A percentile compares a stretch with the other conserved stretches of the same genome.
Evolutionary conservation across 1,140 invertebrate genomes (phyloP).

Genomic region (Drosophila sp.): DNA sequence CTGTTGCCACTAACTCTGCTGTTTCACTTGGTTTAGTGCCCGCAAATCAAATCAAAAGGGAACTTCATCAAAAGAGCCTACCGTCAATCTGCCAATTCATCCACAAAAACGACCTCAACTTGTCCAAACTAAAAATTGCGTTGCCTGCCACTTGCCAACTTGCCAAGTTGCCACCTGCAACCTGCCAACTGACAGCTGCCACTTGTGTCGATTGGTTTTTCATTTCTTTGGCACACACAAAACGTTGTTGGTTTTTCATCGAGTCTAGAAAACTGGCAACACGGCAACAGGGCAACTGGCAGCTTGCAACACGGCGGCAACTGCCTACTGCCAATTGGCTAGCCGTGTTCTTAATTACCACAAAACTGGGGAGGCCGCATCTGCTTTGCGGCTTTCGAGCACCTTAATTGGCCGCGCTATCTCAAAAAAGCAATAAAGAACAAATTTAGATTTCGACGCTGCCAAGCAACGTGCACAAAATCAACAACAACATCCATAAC

Average conservation of each 20-base stretch:
- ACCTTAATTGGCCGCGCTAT: constrained; percentile 27
- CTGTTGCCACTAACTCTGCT: not conserved
- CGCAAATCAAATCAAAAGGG: constrained; percentile 24
- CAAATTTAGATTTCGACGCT: constrained; percentile 28
- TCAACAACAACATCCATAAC: too few species aligned
- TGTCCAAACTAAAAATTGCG: not conserved
- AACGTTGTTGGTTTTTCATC: constrained; percentile 22
- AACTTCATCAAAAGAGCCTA: constrained; percentile 1
- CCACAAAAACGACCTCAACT: constrained; percentile 28
- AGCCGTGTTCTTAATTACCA: constrained; percentile 34
- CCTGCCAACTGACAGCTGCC: constrained; percentile 13
- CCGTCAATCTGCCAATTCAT: constrained; percentile 23
- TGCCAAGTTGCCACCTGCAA: not conserved
- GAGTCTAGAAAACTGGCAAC: constrained; percentile 15
- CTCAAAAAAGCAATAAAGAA: constrained; percentile 34
- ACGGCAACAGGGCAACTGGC: too few species aligned
- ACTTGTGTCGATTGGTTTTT: constrained; percentile 40
- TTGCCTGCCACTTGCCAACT: constrained; percentile 9
- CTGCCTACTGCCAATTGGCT: constrained; percentile 16
- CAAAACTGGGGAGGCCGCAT: constrained; percentile 28
- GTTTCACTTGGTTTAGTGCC: not conserved
- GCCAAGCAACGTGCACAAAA: constrained; percentile 3
- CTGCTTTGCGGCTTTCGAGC: constrained; percentile 19
- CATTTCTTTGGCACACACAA: constrained; percentile 9
- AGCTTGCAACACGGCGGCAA: not conserved